Percentiles rank a stretch among this genome's conserved stretches.
phyloP scores from a whole-genome alignment of 1,140 invertebrate genomes.

The Liolophura sinensis region DNA sequence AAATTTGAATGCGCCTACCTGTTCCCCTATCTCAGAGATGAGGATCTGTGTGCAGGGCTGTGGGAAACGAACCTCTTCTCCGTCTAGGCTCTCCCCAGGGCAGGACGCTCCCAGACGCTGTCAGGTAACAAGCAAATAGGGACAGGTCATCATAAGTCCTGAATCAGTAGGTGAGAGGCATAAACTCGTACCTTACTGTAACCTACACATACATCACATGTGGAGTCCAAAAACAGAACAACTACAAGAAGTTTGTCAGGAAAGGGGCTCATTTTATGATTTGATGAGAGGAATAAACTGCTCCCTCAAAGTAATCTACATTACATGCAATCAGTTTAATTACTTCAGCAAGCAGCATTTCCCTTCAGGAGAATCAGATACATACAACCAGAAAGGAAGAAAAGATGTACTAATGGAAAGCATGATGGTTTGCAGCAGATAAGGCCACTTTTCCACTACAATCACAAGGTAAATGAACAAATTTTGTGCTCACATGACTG shows the following conservation, averaged over 20 bases:
- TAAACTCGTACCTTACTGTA: neutral
- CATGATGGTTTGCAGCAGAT: neutral
- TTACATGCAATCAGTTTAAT: no score
- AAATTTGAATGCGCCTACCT: conserved; percentile 24
- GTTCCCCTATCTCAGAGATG: conserved; percentile 40
- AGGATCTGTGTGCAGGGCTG: conserved; percentile 45
- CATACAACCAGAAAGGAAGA: conserved; percentile 1
- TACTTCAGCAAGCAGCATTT: no score
- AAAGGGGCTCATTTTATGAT: no score
- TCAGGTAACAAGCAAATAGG: no score
- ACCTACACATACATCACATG: neutral
- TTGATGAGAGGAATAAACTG: no score
- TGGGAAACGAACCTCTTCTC: conserved; percentile 43
- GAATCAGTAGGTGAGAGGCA: neutral
- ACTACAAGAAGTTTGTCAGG: no score
- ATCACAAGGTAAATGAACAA: no score
- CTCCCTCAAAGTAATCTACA: no score
- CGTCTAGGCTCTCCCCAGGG: conserved; percentile 37
- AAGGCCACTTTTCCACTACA: neutral
- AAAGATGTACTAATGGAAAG: no score
- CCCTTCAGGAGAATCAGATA: no score
- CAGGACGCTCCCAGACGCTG: conserved; percentile 13
- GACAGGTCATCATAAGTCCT: conserved; percentile 5
- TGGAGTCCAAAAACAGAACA: no score
- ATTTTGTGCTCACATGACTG: conserved; percentile 19